phyloP scores from a whole-genome alignment of 2,113 vertebrate species.

The Trematomus loennbergii region DNA sequence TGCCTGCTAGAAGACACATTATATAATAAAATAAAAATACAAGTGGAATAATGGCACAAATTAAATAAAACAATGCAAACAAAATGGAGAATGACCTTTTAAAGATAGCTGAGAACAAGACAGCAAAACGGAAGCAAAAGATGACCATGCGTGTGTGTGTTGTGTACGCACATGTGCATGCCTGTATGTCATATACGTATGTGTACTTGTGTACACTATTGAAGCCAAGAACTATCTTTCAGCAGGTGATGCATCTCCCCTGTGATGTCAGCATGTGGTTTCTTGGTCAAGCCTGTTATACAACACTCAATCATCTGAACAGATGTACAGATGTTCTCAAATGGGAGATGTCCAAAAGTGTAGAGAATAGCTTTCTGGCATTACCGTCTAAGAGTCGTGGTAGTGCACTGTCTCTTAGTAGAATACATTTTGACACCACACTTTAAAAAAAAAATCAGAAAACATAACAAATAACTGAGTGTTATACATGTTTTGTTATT shows the following conservation, averaged over 20 bases:
- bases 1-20: neutral
- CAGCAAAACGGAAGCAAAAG: neutral
- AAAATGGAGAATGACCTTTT: neutral
- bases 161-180: slow-evolving; percentile 4
- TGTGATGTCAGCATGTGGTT: slow-evolving; percentile 79
- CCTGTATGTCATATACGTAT: slow-evolving; percentile 41
- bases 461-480: slow-evolving; percentile 7
- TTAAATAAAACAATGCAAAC: neutral
- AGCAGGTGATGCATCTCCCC: slow-evolving; percentile 75
- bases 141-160: slow-evolving; percentile 3
- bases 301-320: slow-evolving; percentile 67
- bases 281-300: slow-evolving; percentile 75
- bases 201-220: slow-evolving; percentile 40
- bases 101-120: neutral
- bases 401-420: neutral
- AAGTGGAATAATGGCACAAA: neutral
- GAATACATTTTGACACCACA: neutral
- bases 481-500: too few relatives aligned
- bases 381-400: neutral
- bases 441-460: neutral
- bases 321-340: slow-evolving; percentile 73
- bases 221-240: slow-evolving; percentile 56
- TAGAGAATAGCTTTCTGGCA: slow-evolving; percentile 21
- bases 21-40: neutral
- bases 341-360: slow-evolving; percentile 45